Base-by-base conservation (phyloP, 2,113 vertebrate genomes). In the Chloropsis cyanopogon region DNA sequence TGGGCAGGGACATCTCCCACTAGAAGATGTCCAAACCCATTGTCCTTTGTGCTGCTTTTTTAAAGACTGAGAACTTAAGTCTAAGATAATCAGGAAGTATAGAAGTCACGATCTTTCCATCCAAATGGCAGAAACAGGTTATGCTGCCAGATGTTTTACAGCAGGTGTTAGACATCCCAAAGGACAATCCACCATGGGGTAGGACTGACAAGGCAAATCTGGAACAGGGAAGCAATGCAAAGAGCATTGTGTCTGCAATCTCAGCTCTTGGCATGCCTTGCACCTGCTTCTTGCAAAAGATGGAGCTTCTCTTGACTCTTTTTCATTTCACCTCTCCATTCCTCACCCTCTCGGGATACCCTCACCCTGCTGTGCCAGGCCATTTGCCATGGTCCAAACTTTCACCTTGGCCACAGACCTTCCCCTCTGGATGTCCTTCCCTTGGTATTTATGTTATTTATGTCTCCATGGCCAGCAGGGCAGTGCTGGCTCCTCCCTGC, bases 201-300 rank as follows among this genome's bases (percentile, higher is more conserved):
- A 80, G 54, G n/a, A 33, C 63, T 73, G 44, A 29, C 23, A 49
- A 29, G 59, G 37, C 31, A 60, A 23, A 54, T 22, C 53, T 39
- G 50, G 47, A 63, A 7, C 42, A 75, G 56, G 5, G 2, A 47
- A 65, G 65, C 0, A 1, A 17, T 1, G 1, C 11, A 68, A 54
- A 35, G 61, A 50, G 49, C 42, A 42, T 25, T 7, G 29, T 0
- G 8, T 11, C 49, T 66, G 82, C 26, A 39, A 14, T 6, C 61
- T 53, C 49, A 56, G 65, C 56, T 57, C 86, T 28, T n/a, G 66
- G 25, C 56, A 21, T 23, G 50, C 23, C 29, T 59, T 10, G 14
- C 22, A 63, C 47, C 42, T 57, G 2, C 37, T 60, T 20, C 23
- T 64, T 57, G 31, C 24, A 79, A 37, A 37, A 70, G 25, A 25